Percentiles rank a stretch among this genome's conserved stretches.
These are phyloP conservation scores for Saccostrea echinata DNA, from an alignment of 1,140 invertebrate genomes.

Conservation along the genomic window DNA sequence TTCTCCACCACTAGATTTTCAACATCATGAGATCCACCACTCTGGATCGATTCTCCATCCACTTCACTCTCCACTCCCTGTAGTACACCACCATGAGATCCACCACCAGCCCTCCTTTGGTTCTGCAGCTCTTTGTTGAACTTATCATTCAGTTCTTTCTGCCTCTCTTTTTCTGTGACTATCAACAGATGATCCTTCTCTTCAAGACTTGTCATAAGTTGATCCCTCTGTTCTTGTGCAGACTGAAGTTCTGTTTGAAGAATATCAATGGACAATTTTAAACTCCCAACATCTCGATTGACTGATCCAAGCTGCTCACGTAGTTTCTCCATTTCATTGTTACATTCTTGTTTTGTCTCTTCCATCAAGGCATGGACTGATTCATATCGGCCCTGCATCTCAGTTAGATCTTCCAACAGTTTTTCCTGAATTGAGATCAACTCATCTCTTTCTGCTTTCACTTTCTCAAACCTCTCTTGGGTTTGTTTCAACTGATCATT, in stretches of 20 bases:
- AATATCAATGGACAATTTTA: constrained; percentile 42
- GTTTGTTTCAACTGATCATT: constrained; percentile 44
- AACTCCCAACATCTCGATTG: constrained; percentile 40
- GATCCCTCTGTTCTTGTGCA: constrained; percentile 48
- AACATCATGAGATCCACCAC: background rate
- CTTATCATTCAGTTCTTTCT: constrained; percentile 44
- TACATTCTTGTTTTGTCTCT: constrained; percentile 51
- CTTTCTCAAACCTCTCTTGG: constrained; percentile 33
- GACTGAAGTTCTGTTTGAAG: constrained; percentile 52
- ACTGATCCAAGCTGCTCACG: constrained; percentile 52
- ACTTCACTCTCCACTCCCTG: background rate
- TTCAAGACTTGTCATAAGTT: constrained; percentile 33
- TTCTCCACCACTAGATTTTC: background rate
- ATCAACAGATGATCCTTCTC: background rate
- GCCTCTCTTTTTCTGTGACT: background rate
- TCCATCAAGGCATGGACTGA: constrained; percentile 55
- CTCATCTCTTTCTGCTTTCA: constrained; percentile 38
- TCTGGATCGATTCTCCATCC: background rate
- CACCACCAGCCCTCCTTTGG: constrained; percentile 37
- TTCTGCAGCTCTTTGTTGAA: constrained; percentile 47
- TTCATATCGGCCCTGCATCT: constrained; percentile 51
- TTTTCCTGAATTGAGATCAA: constrained; percentile 23
- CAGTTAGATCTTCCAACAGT: constrained; percentile 37
- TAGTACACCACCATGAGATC: background rate
- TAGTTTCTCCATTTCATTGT: constrained; percentile 53